Base-by-base conservation (phyloP, 2,888 invertebrate genomes). In the Morpho deidamia region DNA sequence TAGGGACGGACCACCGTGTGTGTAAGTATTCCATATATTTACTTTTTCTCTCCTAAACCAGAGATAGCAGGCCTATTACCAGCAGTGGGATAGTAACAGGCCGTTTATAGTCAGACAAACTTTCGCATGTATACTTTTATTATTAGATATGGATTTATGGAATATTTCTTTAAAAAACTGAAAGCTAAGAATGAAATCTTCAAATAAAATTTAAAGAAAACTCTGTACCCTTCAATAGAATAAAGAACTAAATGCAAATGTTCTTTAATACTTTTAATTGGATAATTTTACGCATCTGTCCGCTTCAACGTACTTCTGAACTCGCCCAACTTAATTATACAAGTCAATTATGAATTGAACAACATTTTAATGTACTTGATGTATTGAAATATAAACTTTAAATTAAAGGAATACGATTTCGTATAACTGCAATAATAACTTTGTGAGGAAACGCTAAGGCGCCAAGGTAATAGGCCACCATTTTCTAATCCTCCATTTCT, bases 271-370 rank as follows among this genome's bases (percentile, higher is more conserved):
- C 63, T 63, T 68, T 66, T 67, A 69, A 70, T 69, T 68, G 63
- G 58, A 62, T 64, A 63, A 69, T 70, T 67, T 63, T 59, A 63
- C 65, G 67, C 70, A 70, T 69, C 70, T 69, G 69, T 53, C 55
- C 53, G 51, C 55, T 47, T 46, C 61, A 58, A 62, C 63, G 55
- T 63, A 64, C 64, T 63, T 60, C 56, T 50, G 48, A 65, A 63
- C 61, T 63, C 58, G 51, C 49, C 62, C 51, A 55, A 60, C 57
- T 61, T 62, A 59, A 64, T 64, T 63, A 60, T 49, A 62, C 47
- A 44, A 58, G 53, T 58, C 56, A 56, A 58, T 58, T 56, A 56
- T 51, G 48, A 44, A 34, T 37, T 2, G 33, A 12, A 32, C 46
- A 39, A 49, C 2, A 5, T 12, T 14, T 8, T 9, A 40, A 49